Evolutionary conservation across 1,140 invertebrate species (phyloP), one percentile per base, ranked within the genome.

Genomic region (Cotesia typhae): DNA sequence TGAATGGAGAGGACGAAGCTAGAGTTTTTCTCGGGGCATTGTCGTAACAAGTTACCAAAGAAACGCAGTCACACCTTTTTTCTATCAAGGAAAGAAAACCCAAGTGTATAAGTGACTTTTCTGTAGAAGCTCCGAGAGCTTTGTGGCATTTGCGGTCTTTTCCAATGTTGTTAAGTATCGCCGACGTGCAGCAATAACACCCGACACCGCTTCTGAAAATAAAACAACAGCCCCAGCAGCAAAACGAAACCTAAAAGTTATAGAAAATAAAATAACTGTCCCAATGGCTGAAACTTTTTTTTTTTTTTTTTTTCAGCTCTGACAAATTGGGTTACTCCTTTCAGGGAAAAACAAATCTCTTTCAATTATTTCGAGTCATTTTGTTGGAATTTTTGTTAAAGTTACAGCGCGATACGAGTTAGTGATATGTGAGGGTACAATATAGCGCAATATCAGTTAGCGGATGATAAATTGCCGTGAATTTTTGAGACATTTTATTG

Each of bases 11-110:
- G 51, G 51, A 57, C 64, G 78, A 82, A 81, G 81, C 83, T 10
- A 47, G 41, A 84, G 84, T 84, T 84, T 83, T 84, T 85, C 82
- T 84, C 77, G 66, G 74, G 64, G 73, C 78, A 47, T 47, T 84
- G 83, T 85, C 83, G 76, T 77, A 73, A 76, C 78, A 76, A 82
- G 80, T 84, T 84, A 84, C 41, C 79, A 77, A 78, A 79, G 78
- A 82, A 81, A 82, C 76, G 81, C 80, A 83, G 82, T 52, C 71
- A 17, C 10, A 20, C 57, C 52, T 53, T 64, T 28, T 36, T 20
- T 47, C 41, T 47, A 47, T 47, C 41, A 47, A 47, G 41, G 7
- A 47, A 47, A 47, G 41, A 47, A 12, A 17, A 9, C 38, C 14
- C 63, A 38, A 51, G 14, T 38, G 3, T 47, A 38, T 65, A 65